Evolutionary conservation across 2,113 vertebrate genomes (phyloP), one percentile per base, ranked within the genome.

Genomic region (Zingel zingel): DNA sequence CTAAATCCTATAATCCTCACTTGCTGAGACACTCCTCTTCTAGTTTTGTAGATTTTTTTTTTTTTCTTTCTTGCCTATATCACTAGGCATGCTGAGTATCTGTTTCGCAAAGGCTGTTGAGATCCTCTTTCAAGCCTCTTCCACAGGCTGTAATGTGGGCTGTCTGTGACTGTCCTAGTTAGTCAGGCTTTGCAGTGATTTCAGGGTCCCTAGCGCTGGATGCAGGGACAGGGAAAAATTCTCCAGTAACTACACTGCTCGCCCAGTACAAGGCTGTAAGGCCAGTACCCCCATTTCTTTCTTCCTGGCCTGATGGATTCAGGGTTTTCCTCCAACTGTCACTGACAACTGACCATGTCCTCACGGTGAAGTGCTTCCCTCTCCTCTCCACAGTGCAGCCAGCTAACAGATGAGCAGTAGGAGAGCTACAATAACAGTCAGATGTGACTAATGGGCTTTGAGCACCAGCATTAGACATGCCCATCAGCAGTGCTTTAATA

Each of bases 321-420:
- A 66, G 84, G 86, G 70, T 69, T 88, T 88, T 91, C 84, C 84
- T 77, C 51, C 33, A 77, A 83, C 74, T 77, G 85, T 79, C 74
- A 54, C 33, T 30, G 51, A 76, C 74, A 79, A 84, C 74, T 84
- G 87, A 75, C 75, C 51, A 2, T 69, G 61, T 72, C 56, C 47
- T 81, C 59, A 77, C 4, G 14, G 48, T 36, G 77, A 77, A 56
- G 45, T 39, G 16, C 66, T 43, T 65, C 23, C 5, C 58, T 74
- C 62, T 9, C 63, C 36, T 47, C 25, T 76, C 45, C 54, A 45
- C 51, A 15, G 23, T 48, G 68, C 36, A 59, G 62, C 27, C 23
- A 21, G 67, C 51, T 15, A 45, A 58, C 43, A 39, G 71, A 53
- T 12, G 0, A 72, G 78, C 53, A 4, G 13, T 19, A 59, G 39